These are phyloP conservation scores for Ceratina japonica DNA, from an alignment of 1,140 invertebrate genomes.

Conservation along the genomic window DNA sequence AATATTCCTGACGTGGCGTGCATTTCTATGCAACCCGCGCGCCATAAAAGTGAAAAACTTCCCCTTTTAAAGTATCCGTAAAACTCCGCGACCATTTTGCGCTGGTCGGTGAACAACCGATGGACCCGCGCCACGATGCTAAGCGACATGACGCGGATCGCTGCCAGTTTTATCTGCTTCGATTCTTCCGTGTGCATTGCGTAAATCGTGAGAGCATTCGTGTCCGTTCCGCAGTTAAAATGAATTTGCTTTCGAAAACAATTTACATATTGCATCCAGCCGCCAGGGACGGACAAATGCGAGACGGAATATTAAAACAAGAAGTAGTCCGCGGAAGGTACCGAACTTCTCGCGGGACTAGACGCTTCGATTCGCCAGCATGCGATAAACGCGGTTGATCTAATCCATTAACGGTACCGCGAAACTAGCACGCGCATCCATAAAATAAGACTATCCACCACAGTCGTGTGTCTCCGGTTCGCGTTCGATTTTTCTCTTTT, in stretches of 20 bases:
- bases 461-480: not conserved
- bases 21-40: conserved; percentile 56
- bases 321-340: not conserved
- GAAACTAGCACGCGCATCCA: conserved; percentile 1
- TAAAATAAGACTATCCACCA: conserved; percentile 10
- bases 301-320: not conserved
- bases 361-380: not conserved
- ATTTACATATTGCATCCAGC: too few species aligned
- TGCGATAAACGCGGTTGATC: conserved; percentile 9
- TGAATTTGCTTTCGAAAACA: too few species aligned
- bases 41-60: conserved; percentile 62
- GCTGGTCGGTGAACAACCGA: not conserved
- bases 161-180: not conserved
- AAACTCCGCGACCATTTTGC: conserved; percentile 30
- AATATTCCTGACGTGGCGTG: conserved; percentile 54
- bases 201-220: not conserved
- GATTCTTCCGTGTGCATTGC: not conserved
- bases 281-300: too few species aligned
- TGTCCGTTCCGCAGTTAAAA: too few species aligned
- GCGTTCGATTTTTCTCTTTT: not conserved
- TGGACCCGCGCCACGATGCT: too few species aligned
- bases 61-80: conserved; percentile 48
- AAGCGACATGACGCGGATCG: not conserved
- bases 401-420: conserved; percentile 33
- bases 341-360: not conserved